phyloP scores from a whole-genome alignment of 2,797 vertebrate species.

The Rhinatrema bivittatum region DNA sequence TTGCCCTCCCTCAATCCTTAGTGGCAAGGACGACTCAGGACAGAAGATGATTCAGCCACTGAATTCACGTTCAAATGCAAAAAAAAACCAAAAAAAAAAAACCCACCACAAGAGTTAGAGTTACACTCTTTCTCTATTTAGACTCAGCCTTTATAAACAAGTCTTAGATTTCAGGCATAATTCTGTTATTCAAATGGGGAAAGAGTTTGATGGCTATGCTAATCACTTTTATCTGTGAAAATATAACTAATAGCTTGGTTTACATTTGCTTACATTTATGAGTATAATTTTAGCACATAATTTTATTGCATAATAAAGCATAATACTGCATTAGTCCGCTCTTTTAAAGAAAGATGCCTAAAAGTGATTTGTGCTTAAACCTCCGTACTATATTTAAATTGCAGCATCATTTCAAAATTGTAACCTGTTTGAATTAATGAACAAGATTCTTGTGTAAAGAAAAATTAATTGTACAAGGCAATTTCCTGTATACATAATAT shows the following conservation, averaged over 20 bases:
- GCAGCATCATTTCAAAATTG: conserved; percentile 47
- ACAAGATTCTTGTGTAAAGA: conserved; percentile 38
- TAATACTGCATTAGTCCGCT: conserved; percentile 63
- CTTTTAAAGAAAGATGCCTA: conserved; percentile 56
- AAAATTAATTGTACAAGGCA: conserved; percentile 36
- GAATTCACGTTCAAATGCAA: conserved; percentile 30
- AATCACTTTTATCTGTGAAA: conserved; percentile 76
- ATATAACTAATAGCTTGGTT: conserved; percentile 76
- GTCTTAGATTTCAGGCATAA: conserved; percentile 59
- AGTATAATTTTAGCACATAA: conserved; percentile 70
- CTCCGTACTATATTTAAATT: conserved; percentile 49
- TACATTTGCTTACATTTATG: conserved; percentile 75
- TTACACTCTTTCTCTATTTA: conserved; percentile 52
- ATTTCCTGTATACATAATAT: conserved; percentile 40
- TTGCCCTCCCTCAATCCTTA: conserved; percentile 20
- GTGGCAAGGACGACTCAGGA: conserved; percentile 12
- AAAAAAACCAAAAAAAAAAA: too few species aligned
- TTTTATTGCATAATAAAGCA: conserved; percentile 77
- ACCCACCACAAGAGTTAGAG: too few species aligned
- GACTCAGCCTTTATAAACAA: conserved; percentile 43
- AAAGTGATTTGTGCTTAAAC: conserved; percentile 60
- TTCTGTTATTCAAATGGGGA: conserved; percentile 69
- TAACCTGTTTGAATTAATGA: conserved; percentile 48
- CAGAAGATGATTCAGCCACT: conserved; percentile 20
- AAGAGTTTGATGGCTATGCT: conserved; percentile 74